phyloP scores from a whole-genome alignment of 2,797 vertebrate species.

The Manis pentadactyla region DNA sequence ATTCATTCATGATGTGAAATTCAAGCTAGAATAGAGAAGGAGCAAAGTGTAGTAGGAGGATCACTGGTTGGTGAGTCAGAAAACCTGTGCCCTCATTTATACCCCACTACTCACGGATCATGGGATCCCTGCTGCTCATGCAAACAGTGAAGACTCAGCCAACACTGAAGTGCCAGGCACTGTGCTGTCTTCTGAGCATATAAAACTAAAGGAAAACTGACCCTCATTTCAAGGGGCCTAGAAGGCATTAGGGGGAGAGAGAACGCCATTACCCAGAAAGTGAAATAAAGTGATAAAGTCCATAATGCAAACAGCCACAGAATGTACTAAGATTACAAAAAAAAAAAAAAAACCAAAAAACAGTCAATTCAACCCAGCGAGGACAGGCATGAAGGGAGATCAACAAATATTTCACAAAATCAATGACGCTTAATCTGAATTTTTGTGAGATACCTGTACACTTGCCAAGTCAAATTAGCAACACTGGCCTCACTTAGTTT shows the following conservation, averaged over 20 bases:
- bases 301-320: neutral
- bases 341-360: neutral
- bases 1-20: conserved; percentile 5
- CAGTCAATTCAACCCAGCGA: neutral
- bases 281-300: neutral
- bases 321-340: neutral
- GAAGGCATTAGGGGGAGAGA: neutral
- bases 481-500: neutral
- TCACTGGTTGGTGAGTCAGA: neutral
- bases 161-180: neutral
- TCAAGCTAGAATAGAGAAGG: conserved; percentile 36
- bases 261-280: neutral
- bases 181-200: neutral
- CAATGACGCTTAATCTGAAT: neutral
- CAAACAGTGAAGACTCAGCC: neutral
- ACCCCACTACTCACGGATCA: neutral
- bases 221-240: neutral
- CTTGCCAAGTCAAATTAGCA: neutral
- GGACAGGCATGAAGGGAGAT: neutral
- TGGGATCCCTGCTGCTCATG: neutral
- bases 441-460: neutral
- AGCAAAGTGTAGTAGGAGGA: neutral
- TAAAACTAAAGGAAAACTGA: neutral
- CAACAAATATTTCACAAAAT: neutral
- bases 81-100: neutral